Conservation (phyloP, 2,888 invertebrate genomes). For the Encarsia formosa region DNA sequence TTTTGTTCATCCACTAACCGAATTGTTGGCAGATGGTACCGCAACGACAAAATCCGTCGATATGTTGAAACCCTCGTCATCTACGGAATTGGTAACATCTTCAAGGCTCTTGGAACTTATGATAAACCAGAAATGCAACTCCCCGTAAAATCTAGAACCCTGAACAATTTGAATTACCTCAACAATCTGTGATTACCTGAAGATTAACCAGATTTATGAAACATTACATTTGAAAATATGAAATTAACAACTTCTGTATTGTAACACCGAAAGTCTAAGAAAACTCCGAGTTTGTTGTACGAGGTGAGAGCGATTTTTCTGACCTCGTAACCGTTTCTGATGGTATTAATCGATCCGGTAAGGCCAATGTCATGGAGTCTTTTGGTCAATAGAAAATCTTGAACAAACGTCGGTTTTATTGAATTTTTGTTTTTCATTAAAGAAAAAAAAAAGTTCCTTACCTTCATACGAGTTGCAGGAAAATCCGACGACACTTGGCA, state of each 20-base stretch:
- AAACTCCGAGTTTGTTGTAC: background rate
- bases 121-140: conserved; percentile 31
- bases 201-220: background rate
- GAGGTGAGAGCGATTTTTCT: background rate
- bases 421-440: background rate
- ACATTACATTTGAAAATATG: background rate
- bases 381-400: too few relatives aligned
- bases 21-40: conserved; percentile 8
- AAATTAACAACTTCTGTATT: background rate
- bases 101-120: conserved; percentile 26
- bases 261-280: background rate
- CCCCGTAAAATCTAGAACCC: background rate
- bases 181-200: background rate
- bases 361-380: too few relatives aligned
- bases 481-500: background rate
- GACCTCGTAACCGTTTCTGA: background rate
- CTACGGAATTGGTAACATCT: conserved; percentile 19
- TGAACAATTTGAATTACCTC: background rate
- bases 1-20: too few relatives aligned
- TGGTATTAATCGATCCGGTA: too few relatives aligned
- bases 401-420: background rate
- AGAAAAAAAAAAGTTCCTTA: background rate
- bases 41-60: conserved; percentile 34
- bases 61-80: conserved; percentile 30
- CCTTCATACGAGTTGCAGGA: background rate